phyloP scores from a whole-genome alignment of 2,797 vertebrate genomes.

The Buphagus erythrorhynchus region DNA sequence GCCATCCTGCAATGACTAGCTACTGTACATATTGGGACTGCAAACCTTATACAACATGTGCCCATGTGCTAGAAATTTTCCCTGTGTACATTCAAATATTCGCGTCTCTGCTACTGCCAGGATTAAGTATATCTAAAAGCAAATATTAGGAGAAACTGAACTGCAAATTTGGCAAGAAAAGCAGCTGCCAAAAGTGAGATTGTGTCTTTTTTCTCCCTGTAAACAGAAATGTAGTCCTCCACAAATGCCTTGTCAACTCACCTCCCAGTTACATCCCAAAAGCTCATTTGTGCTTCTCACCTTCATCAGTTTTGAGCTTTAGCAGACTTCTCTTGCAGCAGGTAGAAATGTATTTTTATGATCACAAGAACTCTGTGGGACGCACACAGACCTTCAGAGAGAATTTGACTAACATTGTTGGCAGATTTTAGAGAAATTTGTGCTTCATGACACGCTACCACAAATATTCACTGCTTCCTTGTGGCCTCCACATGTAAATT shows the following conservation, averaged over 20 bases:
- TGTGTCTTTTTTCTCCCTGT: not conserved
- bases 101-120: not conserved
- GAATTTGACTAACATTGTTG: not conserved
- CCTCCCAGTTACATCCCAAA: not conserved
- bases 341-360: not conserved
- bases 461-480: not conserved
- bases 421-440: conserved; percentile 15
- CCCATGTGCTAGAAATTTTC: not conserved
- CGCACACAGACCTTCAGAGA: not conserved
- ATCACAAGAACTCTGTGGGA: not conserved
- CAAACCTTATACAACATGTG: not conserved
- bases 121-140: not conserved
- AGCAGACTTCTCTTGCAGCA: not conserved
- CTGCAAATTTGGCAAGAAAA: not conserved
- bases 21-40: not conserved
- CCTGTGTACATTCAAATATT: not conserved
- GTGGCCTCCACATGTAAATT: not conserved
- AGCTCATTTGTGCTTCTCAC: not conserved
- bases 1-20: not conserved
- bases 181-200: not conserved
- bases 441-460: not conserved
- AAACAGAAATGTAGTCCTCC: not conserved
- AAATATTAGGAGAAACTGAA: not conserved
- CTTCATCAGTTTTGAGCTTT: not conserved
- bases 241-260: not conserved